phyloP scores from a whole-genome alignment of 2,888 invertebrate genomes.

The Oscheius sp. region DNA sequence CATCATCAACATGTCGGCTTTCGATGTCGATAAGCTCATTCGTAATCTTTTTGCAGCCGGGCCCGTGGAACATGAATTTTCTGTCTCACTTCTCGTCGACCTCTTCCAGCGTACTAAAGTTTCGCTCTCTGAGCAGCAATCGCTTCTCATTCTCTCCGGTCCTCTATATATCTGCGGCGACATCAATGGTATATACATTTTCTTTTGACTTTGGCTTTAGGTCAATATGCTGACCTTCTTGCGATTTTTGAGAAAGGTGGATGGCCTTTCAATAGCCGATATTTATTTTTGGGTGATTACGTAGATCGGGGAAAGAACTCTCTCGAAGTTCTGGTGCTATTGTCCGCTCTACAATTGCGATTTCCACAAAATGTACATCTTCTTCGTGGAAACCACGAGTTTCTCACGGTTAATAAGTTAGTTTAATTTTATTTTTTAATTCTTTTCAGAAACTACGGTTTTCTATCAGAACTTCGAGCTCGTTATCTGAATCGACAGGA shows the following conservation, averaged over 20 bases:
- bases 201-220: constrained; percentile 20
- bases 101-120: constrained; percentile 32
- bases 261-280: constrained; percentile 53
- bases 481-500: constrained; percentile 38
- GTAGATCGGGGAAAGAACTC: constrained; percentile 40
- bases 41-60: constrained; percentile 37
- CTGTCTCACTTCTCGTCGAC: constrained; percentile 35
- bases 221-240: constrained; percentile 49
- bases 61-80: constrained; percentile 41
- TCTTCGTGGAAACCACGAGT: constrained; percentile 60
- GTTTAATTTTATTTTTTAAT: not conserved
- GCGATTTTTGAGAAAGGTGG: constrained; percentile 52
- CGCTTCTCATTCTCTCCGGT: constrained; percentile 25
- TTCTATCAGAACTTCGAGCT: constrained; percentile 45
- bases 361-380: constrained; percentile 40
- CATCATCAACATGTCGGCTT: too few relatives aligned
- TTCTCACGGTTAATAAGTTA: constrained; percentile 11
- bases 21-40: constrained; percentile 27
- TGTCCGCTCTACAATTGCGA: constrained; percentile 17
- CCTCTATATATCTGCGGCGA: constrained; percentile 51
- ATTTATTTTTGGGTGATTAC: constrained; percentile 52
- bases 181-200: constrained; percentile 6
- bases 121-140: constrained; percentile 1
- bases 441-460: constrained; percentile 49
- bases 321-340: constrained; percentile 23